These are phyloP conservation scores for Himalopsyche anomala DNA, from an alignment of 2,888 invertebrate genomes.

Conservation along the genomic window DNA sequence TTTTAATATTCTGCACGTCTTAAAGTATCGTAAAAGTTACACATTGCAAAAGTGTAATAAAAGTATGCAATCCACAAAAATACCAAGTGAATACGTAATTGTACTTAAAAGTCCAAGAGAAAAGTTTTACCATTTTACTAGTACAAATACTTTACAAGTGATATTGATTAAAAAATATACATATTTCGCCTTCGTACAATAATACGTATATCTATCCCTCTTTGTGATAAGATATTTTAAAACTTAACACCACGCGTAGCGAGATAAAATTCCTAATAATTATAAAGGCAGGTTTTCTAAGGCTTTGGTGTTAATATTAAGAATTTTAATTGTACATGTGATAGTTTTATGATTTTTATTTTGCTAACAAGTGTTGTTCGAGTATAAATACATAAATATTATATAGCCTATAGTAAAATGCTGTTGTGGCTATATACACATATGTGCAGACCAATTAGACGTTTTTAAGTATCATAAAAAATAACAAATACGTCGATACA, in stretches of 20 bases:
- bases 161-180: no score
- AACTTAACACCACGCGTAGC: neutral
- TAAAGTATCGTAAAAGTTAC: no score
- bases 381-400: constrained; percentile 40
- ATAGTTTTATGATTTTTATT: constrained; percentile 39
- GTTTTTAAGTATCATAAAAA: constrained; percentile 24
- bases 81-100: no score
- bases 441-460: constrained; percentile 23
- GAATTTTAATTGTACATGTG: constrained; percentile 20
- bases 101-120: no score
- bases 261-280: constrained; percentile 25
- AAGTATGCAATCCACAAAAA: no score
- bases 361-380: constrained; percentile 38
- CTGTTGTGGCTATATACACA: neutral
- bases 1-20: no score
- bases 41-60: no score
- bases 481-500: neutral
- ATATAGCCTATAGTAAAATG: constrained; percentile 33
- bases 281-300: constrained; percentile 22
- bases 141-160: no score
- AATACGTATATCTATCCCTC: neutral
- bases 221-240: neutral
- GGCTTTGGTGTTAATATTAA: constrained; percentile 23
- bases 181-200: neutral
- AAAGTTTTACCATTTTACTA: no score